phyloP scores from a whole-genome alignment of 64 coral and sea anemone species.

The Actinia equina region DNA sequence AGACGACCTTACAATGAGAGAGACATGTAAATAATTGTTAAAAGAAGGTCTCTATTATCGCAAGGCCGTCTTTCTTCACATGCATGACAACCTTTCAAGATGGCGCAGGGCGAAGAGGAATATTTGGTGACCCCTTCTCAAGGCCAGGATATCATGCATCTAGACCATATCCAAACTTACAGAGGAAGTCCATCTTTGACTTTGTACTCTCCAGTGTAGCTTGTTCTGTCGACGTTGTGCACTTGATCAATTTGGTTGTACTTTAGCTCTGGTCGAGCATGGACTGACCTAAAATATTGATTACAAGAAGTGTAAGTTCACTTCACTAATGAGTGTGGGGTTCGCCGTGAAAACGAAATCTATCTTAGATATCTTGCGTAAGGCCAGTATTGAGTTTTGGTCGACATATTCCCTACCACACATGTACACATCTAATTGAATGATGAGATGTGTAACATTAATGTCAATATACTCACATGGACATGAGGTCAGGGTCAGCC shows the following conservation, averaged over 20 bases:
- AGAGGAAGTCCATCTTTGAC: constrained; percentile 61
- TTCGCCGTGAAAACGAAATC: not conserved
- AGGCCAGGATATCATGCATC: not conserved
- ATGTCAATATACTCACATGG: constrained; percentile 50
- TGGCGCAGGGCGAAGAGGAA: too few relatives aligned
- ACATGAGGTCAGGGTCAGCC: constrained; percentile 86
- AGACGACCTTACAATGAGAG: too few relatives aligned
- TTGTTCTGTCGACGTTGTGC: constrained; percentile 78
- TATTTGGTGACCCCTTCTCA: not conserved
- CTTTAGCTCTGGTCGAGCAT: constrained; percentile 56
- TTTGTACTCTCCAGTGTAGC: constrained; percentile 77
- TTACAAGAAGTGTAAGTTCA: not conserved
- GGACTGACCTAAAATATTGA: not conserved
- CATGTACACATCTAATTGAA: too few relatives aligned
- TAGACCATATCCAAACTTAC: constrained; percentile 44
- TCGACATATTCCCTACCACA: too few relatives aligned
- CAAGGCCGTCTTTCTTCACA: too few relatives aligned
- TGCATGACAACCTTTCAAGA: too few relatives aligned
- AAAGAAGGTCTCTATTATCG: too few relatives aligned
- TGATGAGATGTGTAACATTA: too few relatives aligned
- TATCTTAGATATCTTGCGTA: too few relatives aligned
- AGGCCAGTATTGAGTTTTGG: too few relatives aligned
- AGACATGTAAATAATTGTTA: too few relatives aligned
- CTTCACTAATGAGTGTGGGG: not conserved
- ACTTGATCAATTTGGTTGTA: constrained; percentile 74